phyloP scores from a whole-genome alignment of 2,113 vertebrate genomes.

The Neodon shergylaensis region DNA sequence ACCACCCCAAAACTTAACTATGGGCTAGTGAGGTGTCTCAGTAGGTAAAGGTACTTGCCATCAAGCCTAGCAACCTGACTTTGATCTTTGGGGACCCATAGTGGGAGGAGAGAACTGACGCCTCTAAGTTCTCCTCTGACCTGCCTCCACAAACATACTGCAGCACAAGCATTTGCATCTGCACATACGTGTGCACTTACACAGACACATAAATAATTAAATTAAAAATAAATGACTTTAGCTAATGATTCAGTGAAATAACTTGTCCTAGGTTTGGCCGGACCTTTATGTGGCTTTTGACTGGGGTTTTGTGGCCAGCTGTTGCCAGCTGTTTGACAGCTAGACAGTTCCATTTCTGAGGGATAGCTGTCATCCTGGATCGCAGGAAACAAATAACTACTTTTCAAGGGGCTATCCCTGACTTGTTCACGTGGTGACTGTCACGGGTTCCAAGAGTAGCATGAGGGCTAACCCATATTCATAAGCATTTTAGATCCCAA shows the following conservation, averaged over 20 bases:
- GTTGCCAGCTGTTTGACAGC: not conserved
- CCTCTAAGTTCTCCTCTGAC: not conserved
- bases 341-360: conserved; percentile 17
- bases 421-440: not conserved
- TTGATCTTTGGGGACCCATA: not conserved
- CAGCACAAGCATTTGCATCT: not conserved
- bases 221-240: not conserved
- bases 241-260: not conserved
- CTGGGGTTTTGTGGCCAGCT: not conserved
- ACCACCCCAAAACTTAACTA: not conserved
- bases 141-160: not conserved
- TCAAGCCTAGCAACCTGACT: not conserved
- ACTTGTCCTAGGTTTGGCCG: conserved; percentile 6
- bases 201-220: not conserved
- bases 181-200: too few relatives aligned
- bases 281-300: not conserved
- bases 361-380: not conserved
- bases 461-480: not conserved
- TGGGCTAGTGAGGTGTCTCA: not conserved
- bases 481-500: not conserved
- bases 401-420: not conserved
- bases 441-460: not conserved
- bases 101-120: not conserved
- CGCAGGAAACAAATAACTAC: not conserved
- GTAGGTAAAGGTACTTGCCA: not conserved